These are phyloP conservation scores for Syrista parreyssii DNA, from an alignment of 2,888 invertebrate species.

Conservation along the genomic window DNA sequence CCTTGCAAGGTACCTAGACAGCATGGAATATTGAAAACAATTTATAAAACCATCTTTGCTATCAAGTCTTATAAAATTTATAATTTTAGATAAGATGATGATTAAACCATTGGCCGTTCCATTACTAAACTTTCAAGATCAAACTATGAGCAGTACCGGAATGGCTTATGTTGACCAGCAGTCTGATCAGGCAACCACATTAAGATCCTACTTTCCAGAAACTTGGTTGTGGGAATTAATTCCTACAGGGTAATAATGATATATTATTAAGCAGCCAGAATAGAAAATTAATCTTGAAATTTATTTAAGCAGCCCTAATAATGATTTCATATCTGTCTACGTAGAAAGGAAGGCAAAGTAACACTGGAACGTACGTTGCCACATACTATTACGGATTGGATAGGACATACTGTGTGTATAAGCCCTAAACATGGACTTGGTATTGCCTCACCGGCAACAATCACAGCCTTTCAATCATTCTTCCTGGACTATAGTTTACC, in stretches of 20 bases:
- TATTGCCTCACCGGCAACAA: constrained; percentile 64
- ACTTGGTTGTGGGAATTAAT: constrained; percentile 77
- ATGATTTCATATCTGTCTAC: constrained; percentile 3
- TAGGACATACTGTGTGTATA: constrained; percentile 71
- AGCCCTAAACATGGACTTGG: constrained; percentile 69
- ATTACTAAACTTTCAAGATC: constrained; percentile 36
- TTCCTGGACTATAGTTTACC: constrained; percentile 80
- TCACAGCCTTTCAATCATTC: constrained; percentile 77
- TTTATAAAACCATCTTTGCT: no score
- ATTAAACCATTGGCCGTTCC: constrained; percentile 49
- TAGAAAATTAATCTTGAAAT: background rate
- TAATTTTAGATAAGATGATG: no score
- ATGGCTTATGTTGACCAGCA: constrained; percentile 51
- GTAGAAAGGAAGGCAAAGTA: constrained; percentile 60
- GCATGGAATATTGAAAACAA: no score
- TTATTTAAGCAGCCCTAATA: background rate
- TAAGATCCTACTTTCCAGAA: constrained; percentile 70
- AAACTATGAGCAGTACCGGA: constrained; percentile 43
- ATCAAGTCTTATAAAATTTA: no score
- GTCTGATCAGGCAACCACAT: constrained; percentile 50
- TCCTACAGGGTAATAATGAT: constrained; percentile 61
- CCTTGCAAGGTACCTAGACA: no score
- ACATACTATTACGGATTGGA: constrained; percentile 74
- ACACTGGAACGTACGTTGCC: constrained; percentile 67
- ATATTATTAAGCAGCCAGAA: background rate